phyloP scores from a whole-genome alignment of 2,797 vertebrate genomes.

The Buphagus erythrorhynchus region DNA sequence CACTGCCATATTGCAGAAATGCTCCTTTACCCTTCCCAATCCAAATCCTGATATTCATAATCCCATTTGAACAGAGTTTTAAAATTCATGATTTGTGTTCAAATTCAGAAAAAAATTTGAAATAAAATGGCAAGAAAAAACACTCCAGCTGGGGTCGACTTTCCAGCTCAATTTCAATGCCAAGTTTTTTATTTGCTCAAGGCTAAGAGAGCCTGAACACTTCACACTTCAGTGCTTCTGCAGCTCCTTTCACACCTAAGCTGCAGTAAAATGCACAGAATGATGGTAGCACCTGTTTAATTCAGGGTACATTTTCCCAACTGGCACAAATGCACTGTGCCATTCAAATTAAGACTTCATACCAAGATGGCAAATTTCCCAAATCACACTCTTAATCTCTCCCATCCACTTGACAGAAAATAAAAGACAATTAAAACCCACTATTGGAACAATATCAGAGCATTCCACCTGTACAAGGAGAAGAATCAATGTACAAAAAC shows the following conservation, averaged over 20 bases:
- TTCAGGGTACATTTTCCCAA: neutral
- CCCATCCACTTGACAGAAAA: neutral
- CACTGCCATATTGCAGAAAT: neutral
- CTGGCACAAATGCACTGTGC: neutral
- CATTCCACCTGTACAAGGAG: neutral
- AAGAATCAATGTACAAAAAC: neutral
- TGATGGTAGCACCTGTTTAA: neutral
- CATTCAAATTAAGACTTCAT: neutral
- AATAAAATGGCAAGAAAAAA: neutral
- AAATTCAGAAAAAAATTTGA: neutral
- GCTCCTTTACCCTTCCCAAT: neutral
- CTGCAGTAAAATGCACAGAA: neutral
- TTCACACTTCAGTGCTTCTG: neutral
- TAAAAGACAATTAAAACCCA: neutral
- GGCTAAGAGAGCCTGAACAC: neutral
- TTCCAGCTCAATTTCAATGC: neutral
- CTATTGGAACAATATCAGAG: neutral
- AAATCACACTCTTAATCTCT: neutral
- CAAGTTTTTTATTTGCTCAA: neutral
- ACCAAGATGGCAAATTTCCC: neutral
- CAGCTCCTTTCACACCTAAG: neutral
- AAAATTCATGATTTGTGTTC: neutral
- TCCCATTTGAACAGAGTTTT: neutral
- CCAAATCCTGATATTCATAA: neutral
- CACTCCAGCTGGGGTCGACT: neutral